Percentiles rank a stretch among this genome's conserved stretches.
phyloP scores from a whole-genome alignment of 2,113 vertebrate species.

The Silurus glanis region DNA sequence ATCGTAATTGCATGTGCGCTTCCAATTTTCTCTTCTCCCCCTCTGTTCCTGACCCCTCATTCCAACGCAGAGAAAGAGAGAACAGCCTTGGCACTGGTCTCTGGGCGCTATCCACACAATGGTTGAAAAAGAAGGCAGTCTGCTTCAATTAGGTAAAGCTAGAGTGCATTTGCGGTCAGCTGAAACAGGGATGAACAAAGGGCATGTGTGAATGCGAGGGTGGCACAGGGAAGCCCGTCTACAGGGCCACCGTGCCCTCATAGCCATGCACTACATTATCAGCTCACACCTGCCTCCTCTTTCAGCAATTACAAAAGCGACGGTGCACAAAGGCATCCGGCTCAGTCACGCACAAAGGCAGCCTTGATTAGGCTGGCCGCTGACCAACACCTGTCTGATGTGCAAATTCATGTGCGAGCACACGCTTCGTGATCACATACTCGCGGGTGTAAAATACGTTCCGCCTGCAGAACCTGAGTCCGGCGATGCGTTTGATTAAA shows the following conservation, averaged over 20 bases:
- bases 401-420: constrained; percentile 43
- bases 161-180: constrained; percentile 48
- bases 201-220: constrained; percentile 2
- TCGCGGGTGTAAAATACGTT: constrained; percentile 15
- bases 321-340: constrained; percentile 32
- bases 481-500: constrained; percentile 40
- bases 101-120: constrained; percentile 58
- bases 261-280: constrained; percentile 44
- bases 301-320: constrained; percentile 46
- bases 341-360: constrained; percentile 34
- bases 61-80: constrained; percentile 68
- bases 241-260: constrained; percentile 20
- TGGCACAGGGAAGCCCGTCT: constrained; percentile 28
- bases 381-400: constrained; percentile 48
- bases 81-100: constrained; percentile 62
- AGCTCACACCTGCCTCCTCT: constrained; percentile 51
- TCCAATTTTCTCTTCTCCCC: constrained; percentile 67
- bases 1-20: constrained; percentile 56
- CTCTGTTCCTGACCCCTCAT: constrained; percentile 67
- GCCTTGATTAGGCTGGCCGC: constrained; percentile 34
- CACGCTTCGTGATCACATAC: constrained; percentile 30
- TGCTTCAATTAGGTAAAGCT: constrained; percentile 70
- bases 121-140: constrained; percentile 63
- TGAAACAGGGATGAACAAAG: constrained; percentile 37
- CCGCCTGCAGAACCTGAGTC: constrained; percentile 11